These are phyloP conservation scores for Ctenopoma multispine DNA, from an alignment of 2,797 vertebrate genomes.

Conservation along the genomic window DNA sequence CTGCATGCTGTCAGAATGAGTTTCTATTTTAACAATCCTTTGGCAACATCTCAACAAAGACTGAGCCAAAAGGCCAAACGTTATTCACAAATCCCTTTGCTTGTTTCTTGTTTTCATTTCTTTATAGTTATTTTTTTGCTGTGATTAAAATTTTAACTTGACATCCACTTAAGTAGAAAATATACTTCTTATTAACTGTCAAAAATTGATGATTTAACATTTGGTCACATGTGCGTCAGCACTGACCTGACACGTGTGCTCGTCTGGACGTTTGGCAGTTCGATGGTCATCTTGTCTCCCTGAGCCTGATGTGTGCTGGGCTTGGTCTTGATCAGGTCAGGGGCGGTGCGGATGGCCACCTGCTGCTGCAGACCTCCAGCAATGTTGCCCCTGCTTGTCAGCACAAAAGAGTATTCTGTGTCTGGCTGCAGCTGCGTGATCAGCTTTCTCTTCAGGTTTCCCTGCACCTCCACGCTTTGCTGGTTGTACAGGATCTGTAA, in stretches of 20 bases:
- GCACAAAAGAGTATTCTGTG: slow-evolving; percentile 97
- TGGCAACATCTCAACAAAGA: not conserved
- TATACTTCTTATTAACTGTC: not conserved
- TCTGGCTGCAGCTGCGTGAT: slow-evolving; percentile 94
- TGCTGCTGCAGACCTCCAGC: slow-evolving; percentile 97
- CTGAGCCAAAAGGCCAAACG: not conserved
- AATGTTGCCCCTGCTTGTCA: slow-evolving; percentile 95
- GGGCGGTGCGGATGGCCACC: slow-evolving; percentile 97
- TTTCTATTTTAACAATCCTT: not conserved
- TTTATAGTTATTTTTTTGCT: not conserved
- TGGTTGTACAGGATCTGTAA: slow-evolving; percentile 89
- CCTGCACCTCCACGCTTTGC: slow-evolving; percentile 96
- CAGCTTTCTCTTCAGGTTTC: slow-evolving; percentile 93
- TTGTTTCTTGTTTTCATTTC: not conserved
- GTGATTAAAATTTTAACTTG: not conserved
- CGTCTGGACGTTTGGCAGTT: slow-evolving; percentile 90
- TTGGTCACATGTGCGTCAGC: not conserved
- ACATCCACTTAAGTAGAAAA: not conserved
- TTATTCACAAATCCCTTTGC: not conserved
- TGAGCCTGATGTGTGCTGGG: slow-evolving; percentile 90
- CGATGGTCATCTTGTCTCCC: slow-evolving; percentile 89
- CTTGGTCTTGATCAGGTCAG: slow-evolving; percentile 92
- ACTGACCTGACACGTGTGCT: slow-evolving; percentile 89
- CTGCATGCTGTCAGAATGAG: not conserved
- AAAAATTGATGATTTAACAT: not conserved